These are phyloP conservation scores for Bombus pascuorum DNA, from an alignment of 1,140 invertebrate species.

Conservation along the genomic window DNA sequence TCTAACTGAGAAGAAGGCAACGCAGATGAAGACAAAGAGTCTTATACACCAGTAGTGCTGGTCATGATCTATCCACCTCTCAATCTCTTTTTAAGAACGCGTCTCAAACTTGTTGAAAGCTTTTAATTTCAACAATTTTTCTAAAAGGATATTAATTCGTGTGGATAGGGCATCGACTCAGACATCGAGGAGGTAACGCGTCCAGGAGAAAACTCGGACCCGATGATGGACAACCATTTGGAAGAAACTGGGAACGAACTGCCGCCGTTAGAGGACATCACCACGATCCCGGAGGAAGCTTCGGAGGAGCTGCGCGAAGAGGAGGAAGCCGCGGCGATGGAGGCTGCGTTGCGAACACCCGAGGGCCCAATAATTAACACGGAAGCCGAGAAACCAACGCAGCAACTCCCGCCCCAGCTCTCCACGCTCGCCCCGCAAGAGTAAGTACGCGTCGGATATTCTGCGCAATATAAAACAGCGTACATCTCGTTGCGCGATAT, in stretches of 20 bases:
- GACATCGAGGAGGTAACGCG: slow-evolving; percentile 92
- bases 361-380: slow-evolving; percentile 73
- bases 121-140: neutral
- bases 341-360: slow-evolving; percentile 64
- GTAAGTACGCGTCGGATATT: slow-evolving; percentile 61
- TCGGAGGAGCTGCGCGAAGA: slow-evolving; percentile 79
- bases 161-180: slow-evolving; percentile 89
- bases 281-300: slow-evolving; percentile 79
- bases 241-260: slow-evolving; percentile 77
- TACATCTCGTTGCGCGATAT: neutral
- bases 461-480: slow-evolving; percentile 4
- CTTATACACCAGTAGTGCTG: too few species aligned
- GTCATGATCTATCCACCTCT: too few species aligned
- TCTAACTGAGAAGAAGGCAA: too few species aligned
- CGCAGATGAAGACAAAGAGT: fast-evolving
- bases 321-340: slow-evolving; percentile 75
- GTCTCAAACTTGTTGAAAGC: too few species aligned
- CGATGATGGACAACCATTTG: slow-evolving; percentile 75
- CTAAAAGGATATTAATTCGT: neutral
- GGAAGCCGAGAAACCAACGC: slow-evolving; percentile 72
- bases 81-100: too few species aligned
- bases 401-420: slow-evolving; percentile 27
- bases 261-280: slow-evolving; percentile 78
- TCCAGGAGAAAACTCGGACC: slow-evolving; percentile 77
- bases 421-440: slow-evolving; percentile 58